Base-by-base conservation (phyloP, 2,888 invertebrate genomes). In the Elmis aenea region DNA sequence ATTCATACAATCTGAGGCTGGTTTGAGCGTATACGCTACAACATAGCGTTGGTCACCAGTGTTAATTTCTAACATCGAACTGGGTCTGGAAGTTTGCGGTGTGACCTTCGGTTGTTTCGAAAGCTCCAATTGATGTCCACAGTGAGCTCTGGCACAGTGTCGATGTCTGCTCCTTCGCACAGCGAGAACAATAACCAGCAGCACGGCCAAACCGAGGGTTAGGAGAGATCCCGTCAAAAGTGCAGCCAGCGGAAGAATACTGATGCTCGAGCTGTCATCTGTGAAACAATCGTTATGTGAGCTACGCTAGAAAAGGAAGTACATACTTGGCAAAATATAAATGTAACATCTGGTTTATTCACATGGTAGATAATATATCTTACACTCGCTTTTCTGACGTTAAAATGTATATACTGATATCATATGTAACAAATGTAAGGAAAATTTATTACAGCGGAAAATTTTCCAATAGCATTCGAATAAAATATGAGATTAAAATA, bases 31-130 rank as follows among this genome's bases (percentile, higher is more conserved):
- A 54, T 89, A 89, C 6, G 88, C 87, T 11, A 89, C 88, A 22
- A 89, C 88, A 58, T 88, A 87, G 49, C 87, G 76, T 53, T 87
- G 79, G 52, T 88, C 87, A 1, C 85, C 87, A 16, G 87, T 85
- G 47, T 86, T 87, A 22, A 87, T 81, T 62, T 83, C 82, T 52
- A 82, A 66, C 69, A 80, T 79, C 9, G 81, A 75, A 42, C 64
- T 63, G 15, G 65, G 65, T 23, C 66, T 52, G 1, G 66, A 59
- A 6, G 64, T 51, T 38, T 59, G 59, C 61, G 59, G 72, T 59
- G 65, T 69, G 55, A 61, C 62, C 66, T 68, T 79, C 57, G 69
- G 74, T 59, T 69, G 72, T 62, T 69, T 75, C 16, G 66, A 57
- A 38, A 68, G 64, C 32, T 64, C 48, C 33, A 66, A 54, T 41